These are phyloP conservation scores for Sylvia atricapilla DNA, from an alignment of 2,113 vertebrate species.

Conservation along the genomic window DNA sequence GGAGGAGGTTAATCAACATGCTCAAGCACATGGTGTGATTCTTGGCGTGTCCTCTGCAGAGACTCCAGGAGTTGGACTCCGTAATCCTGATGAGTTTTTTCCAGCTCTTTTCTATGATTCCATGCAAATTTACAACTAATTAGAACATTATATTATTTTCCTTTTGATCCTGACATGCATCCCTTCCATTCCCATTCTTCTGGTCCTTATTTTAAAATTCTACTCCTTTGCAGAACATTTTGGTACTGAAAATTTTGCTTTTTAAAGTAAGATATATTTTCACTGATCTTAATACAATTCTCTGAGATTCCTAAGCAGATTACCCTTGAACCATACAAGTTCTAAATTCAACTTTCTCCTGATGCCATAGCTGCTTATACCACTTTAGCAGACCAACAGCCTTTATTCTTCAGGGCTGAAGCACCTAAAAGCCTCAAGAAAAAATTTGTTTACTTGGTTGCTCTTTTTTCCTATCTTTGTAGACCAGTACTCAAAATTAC, in stretches of 20 bases:
- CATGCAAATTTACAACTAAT: neutral
- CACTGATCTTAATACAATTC: neutral
- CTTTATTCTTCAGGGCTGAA: neutral
- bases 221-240: neutral
- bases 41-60: neutral
- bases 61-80: rapidly evolving
- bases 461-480: neutral
- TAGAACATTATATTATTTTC: neutral
- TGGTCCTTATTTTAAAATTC: neutral
- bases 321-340: neutral
- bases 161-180: neutral
- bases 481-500: neutral
- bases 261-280: neutral
- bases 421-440: neutral
- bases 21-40: neutral
- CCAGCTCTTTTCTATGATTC: neutral
- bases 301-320: neutral
- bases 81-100: neutral
- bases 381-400: neutral
- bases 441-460: neutral
- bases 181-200: neutral
- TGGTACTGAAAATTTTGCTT: neutral
- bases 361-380: neutral
- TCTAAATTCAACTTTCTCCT: neutral
- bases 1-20: neutral